Percentiles rank a stretch among this genome's conserved stretches.
phyloP scores from a whole-genome alignment of 1,140 invertebrate genomes.

The Oppia nitens region DNA sequence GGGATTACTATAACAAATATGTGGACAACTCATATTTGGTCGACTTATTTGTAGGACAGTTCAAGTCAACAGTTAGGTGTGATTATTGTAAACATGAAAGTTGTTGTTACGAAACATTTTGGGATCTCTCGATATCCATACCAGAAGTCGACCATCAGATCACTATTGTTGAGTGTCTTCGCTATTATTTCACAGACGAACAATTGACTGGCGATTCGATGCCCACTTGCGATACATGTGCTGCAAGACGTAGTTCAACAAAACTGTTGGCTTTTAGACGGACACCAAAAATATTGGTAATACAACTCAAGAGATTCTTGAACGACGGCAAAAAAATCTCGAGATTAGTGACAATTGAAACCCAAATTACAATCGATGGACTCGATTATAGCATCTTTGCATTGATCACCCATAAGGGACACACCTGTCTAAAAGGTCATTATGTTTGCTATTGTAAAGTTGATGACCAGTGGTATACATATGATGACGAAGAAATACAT shows the following conservation, averaged over 20 bases:
- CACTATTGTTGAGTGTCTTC: conserved; percentile 14
- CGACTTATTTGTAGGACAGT: conserved; percentile 84
- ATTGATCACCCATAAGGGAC: no score
- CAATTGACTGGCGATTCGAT: conserved; percentile 9
- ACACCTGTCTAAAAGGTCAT: no score
- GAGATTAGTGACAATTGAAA: conserved; percentile 11
- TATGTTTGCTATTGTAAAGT: no score
- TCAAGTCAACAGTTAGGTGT: conserved; percentile 79
- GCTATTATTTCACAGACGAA: conserved; percentile 13
- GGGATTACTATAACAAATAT: conserved; percentile 62
- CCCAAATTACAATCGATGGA: no score
- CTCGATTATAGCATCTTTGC: no score
- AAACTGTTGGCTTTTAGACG: conserved; percentile 13
- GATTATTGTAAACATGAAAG: conserved; percentile 73
- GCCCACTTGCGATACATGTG: conserved; percentile 14
- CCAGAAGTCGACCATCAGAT: conserved; percentile 32
- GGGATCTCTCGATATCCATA: conserved; percentile 69
- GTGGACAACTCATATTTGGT: conserved; percentile 72
- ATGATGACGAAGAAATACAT: no score
- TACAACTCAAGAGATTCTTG: conserved; percentile 18
- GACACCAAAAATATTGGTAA: conserved; percentile 12
- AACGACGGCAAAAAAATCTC: conserved; percentile 18
- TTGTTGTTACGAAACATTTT: conserved; percentile 86
- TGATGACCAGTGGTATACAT: no score
- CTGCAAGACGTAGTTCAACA: conserved; percentile 10